Percentiles rank a stretch among this genome's conserved stretches.
Evolutionary conservation across 35 echinoderm and acorn worm genomes (phyloP).

Genomic region (Apostichopus parvimensis): DNA sequence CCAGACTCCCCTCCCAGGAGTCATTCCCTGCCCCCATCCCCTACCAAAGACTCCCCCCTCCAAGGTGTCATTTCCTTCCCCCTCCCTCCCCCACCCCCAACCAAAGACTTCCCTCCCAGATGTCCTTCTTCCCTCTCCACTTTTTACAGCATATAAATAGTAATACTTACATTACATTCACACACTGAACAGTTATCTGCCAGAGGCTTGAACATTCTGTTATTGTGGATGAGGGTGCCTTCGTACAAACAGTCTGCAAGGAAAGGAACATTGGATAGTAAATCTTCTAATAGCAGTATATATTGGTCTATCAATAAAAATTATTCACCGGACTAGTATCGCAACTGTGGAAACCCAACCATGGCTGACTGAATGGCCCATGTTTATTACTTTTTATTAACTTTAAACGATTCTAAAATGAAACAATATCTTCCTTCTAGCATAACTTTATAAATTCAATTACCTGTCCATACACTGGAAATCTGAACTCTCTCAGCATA

Average conservation of each 20-base stretch:
- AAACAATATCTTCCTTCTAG: no score
- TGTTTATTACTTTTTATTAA: no score
- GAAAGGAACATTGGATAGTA: not conserved
- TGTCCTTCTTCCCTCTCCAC: no score
- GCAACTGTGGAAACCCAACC: not conserved
- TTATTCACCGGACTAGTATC: not conserved
- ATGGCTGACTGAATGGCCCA: not conserved
- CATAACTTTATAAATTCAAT: no score
- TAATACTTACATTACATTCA: constrained; percentile 70
- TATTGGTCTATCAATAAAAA: not conserved
- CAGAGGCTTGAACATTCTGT: constrained; percentile 71
- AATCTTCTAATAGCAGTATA: not conserved
- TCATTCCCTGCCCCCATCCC: not conserved
- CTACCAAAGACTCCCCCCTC: no score
- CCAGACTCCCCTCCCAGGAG: no score
- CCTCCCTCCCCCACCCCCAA: not conserved
- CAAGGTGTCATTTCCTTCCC: not conserved
- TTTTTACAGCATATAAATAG: not conserved
- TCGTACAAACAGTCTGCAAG: constrained; percentile 83
- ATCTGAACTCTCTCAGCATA: no score
- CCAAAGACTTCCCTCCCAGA: not conserved
- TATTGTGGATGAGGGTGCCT: constrained; percentile 70
- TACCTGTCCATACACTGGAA: no score
- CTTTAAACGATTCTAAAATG: no score
- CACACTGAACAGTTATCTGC: constrained; percentile 72